These are phyloP conservation scores for Gnatocerus cornutus DNA, from an alignment of 2,888 invertebrate species.

Conservation along the genomic window DNA sequence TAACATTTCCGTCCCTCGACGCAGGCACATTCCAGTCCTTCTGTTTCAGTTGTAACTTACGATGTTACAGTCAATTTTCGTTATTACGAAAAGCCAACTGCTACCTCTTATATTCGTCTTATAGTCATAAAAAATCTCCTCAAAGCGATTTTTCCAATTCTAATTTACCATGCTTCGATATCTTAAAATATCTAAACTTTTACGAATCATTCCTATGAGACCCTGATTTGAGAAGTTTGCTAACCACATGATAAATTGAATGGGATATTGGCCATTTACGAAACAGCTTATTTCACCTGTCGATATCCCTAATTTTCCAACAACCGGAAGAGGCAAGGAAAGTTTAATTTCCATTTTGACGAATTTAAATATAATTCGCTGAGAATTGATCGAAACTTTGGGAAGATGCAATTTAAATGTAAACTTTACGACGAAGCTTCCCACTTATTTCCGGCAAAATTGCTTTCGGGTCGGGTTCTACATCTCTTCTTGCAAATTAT, in stretches of 20 bases:
- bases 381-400: slow-evolving; percentile 47
- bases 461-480: background rate
- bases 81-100: slow-evolving; percentile 37
- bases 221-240: slow-evolving; percentile 37
- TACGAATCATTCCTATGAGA: slow-evolving; percentile 34
- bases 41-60: slow-evolving; percentile 41
- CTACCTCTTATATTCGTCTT: slow-evolving; percentile 22
- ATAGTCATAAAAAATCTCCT: too few species aligned
- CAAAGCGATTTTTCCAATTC: slow-evolving; percentile 3
- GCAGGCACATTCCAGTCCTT: slow-evolving; percentile 46
- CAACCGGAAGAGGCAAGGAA: slow-evolving; percentile 53
- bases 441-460: slow-evolving; percentile 21
- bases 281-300: slow-evolving; percentile 57
- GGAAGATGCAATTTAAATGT: slow-evolving; percentile 46
- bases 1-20: slow-evolving; percentile 51
- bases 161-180: too few species aligned
- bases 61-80: slow-evolving; percentile 39
- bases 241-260: slow-evolving; percentile 53
- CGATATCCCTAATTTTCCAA: slow-evolving; percentile 59
- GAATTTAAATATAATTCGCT: slow-evolving; percentile 51
- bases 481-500: background rate
- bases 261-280: slow-evolving; percentile 60
- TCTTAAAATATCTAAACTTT: slow-evolving; percentile 22
- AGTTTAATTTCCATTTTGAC: slow-evolving; percentile 59
- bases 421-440: slow-evolving; percentile 23